These are phyloP conservation scores for Mixornis gularis DNA, from an alignment of 2,113 vertebrate genomes.

Conservation along the genomic window DNA sequence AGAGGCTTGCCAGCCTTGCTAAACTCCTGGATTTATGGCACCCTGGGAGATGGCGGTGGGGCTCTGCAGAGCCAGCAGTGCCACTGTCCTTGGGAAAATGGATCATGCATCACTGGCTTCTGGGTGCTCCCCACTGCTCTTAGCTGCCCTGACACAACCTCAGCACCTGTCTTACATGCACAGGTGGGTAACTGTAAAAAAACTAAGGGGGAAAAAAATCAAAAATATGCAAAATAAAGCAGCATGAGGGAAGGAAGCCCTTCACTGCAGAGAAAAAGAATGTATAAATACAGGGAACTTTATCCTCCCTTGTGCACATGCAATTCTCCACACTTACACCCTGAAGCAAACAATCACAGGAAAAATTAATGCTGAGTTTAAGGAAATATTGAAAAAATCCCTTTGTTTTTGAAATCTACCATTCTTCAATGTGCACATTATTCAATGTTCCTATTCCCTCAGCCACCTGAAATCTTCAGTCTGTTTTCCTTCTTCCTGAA, in stretches of 20 bases:
- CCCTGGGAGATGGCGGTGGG: neutral
- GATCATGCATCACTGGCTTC: neutral
- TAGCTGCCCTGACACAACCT: neutral
- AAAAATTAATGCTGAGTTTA: constrained; percentile 14
- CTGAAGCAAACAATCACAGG: constrained; percentile 1
- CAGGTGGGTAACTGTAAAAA: neutral
- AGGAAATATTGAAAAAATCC: neutral
- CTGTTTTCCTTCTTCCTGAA: neutral
- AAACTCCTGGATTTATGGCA: neutral
- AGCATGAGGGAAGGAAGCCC: neutral
- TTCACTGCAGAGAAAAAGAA: neutral
- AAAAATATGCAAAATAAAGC: neutral
- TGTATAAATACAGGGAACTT: neutral
- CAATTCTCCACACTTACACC: neutral
- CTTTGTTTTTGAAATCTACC: neutral
- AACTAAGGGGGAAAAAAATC: rapidly evolving
- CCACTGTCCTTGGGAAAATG: neutral
- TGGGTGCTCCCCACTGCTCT: neutral
- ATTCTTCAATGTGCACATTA: neutral
- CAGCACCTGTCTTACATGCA: neutral
- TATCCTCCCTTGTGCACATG: neutral
- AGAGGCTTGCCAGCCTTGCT: neutral
- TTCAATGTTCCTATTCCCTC: neutral
- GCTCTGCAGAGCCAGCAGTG: neutral
- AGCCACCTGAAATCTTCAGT: neutral